A percentile compares a stretch with the other conserved stretches of the same genome.
These are phyloP conservation scores for Dicyrtomina minuta DNA, from an alignment of 2,888 invertebrate genomes.

Conservation along the genomic window DNA sequence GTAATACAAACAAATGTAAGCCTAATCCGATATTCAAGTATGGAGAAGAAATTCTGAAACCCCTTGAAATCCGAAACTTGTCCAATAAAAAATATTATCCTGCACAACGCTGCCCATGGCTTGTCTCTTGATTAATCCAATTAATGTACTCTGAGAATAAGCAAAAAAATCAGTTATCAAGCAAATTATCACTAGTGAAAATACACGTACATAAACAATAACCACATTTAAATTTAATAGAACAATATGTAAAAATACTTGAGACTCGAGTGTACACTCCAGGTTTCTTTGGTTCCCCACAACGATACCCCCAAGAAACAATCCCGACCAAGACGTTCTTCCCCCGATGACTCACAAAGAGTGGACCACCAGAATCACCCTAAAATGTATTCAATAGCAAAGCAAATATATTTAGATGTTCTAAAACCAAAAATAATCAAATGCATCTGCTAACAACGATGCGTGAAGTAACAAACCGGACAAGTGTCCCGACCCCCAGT, in stretches of 20 bases:
- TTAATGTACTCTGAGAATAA: slow-evolving; percentile 7
- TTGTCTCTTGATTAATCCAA: slow-evolving; percentile 2
- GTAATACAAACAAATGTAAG: too few relatives aligned
- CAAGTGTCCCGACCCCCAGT: too few relatives aligned
- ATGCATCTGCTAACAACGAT: too few relatives aligned
- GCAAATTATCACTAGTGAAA: not conserved
- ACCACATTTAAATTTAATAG: not conserved
- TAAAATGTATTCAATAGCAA: too few relatives aligned
- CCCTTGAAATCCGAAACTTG: too few relatives aligned
- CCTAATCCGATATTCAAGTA: too few relatives aligned
- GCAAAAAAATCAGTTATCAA: not conserved
- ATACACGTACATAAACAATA: not conserved
- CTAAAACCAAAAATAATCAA: too few relatives aligned
- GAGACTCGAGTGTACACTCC: slow-evolving; percentile 39
- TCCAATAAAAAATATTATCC: too few relatives aligned
- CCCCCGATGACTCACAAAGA: not conserved
- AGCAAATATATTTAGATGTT: too few relatives aligned
- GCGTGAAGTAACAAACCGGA: not conserved
- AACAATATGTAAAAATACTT: slow-evolving; percentile 16
- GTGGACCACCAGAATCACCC: slow-evolving; percentile 13
- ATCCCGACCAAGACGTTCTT: slow-evolving; percentile 28
- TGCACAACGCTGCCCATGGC: too few relatives aligned
- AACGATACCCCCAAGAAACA: slow-evolving; percentile 39
- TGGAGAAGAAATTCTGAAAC: too few relatives aligned
- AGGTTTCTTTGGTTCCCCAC: slow-evolving; percentile 33